phyloP scores from a whole-genome alignment of 2,888 invertebrate genomes.

The Oasisia sp. region DNA sequence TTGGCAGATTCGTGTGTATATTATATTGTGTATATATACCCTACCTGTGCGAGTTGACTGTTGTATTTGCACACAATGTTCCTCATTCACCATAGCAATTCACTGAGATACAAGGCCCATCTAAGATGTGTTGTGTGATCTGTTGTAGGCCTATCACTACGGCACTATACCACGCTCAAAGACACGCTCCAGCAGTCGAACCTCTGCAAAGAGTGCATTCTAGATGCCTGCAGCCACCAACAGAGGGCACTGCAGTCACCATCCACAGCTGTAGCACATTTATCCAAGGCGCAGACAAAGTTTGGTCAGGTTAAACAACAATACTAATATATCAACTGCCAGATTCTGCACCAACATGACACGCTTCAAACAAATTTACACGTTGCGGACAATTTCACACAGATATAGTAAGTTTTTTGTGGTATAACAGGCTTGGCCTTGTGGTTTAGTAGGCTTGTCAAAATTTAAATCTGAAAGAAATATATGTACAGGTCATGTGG shows the following conservation, averaged over 20 bases:
- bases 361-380: background rate
- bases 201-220: background rate
- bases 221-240: background rate
- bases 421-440: background rate
- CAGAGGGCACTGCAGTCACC: background rate
- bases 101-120: background rate
- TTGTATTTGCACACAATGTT: background rate
- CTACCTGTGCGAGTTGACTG: background rate
- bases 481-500: background rate
- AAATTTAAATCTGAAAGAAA: background rate
- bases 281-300: background rate
- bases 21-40: background rate
- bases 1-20: background rate
- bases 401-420: background rate
- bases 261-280: background rate
- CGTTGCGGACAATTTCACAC: background rate
- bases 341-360: background rate
- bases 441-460: background rate
- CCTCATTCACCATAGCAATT: background rate
- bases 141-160: background rate
- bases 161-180: constrained; percentile 17
- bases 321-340: constrained; percentile 9
- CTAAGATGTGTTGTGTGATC: background rate
- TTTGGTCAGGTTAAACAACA: background rate
- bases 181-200: background rate